Evolutionary conservation across 2,113 vertebrate species (phyloP), one percentile per base, ranked within the genome.

Genomic region (Neomonachus schauinslandi): DNA sequence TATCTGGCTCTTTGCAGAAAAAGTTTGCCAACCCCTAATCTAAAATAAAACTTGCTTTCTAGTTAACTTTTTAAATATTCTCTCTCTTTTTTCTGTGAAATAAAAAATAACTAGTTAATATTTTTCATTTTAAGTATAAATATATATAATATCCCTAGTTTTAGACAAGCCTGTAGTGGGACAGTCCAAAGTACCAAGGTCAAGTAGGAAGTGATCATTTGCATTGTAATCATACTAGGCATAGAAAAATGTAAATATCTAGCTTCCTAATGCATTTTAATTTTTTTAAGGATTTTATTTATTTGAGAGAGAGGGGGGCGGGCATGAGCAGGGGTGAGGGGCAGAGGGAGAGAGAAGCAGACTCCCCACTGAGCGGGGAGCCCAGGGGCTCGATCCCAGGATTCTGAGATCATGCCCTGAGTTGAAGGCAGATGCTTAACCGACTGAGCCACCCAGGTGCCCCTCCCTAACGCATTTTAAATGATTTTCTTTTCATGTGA

Each of bases 91-190:
- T 42, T 31, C 79, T 91, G n/a, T 74, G 36, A 88, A 67, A 71
- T 76, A 13, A 57, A 94, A 94, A 89, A 87, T 49, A 91, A 88
- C 61, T 81, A 92, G 6, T 61, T 89, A 80, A 39, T 71, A 91
- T 67, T 61, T 92, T 94, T 93, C 7, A 87, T 5, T 80, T 77
- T 69, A 93, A 90, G 7, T 49, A 61, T 69, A 96, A 93, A 91
- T 51, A 96, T 59, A 95, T 81, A 28, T 39, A 94, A 51, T 57
- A 86, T 21, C 6, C 55, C 51, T 85, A 39, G 51, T 77, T 97
- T 93, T 84, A 88, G 74, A 87, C 2, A 86, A 55, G 61, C 12
- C 16, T 91, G 11, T 16, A 65, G 55, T 51, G 33, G 53, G 63
- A 89, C 94, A 63, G 33, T 72, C 91, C 90, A 95, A 46, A 53